Evolutionary conservation across 53 echinoderm and acorn worm genomes (phyloP), one percentile per base, ranked within the genome.

Genomic region (Mesocentrotus franciscanus): DNA sequence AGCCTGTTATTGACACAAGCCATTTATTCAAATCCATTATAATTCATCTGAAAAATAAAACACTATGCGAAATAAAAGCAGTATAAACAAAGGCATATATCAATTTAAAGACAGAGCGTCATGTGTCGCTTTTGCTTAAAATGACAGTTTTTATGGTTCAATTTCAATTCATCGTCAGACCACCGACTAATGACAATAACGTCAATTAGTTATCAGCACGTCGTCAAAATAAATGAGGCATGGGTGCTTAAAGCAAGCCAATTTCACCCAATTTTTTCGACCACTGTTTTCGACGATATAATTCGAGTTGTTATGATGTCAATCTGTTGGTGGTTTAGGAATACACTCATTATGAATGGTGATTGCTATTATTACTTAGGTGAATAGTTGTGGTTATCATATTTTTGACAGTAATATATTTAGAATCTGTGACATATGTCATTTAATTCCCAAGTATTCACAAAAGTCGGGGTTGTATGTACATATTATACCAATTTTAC

Each of bases 171-270:
- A 76, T 33, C 76, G 15, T 33, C 33, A 14, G 76, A 27, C 1
- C 32, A 76, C 13, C 76, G 6, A 32, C 30, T 76, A 76, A 33
- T 32, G 14, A 15, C 76, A n/a, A 33, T 76, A 33, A 76, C 76
- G 76, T 76, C 12, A 76, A 76, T 33, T 33, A 64, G 64, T 76
- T 13, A 71, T 32, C 33, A 9, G 15, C 13, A 30, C 27, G 33
- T 30, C 76, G 10, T 76, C 76, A n/a, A 29, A 75, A 75, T 75
- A 75, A 76, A 76, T 30, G 76, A 76, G 33, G 76, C 76, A 76
- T 13, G 76, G 13, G 68, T 68, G 68, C 8, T 68, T 68, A 33
- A 12, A 76, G 76, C 76, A 76, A 76, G 76, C 33, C 30, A 76
- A 30, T 30, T 29, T 75, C 11, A 66, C 66, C 66, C 5, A 22